phyloP scores from a whole-genome alignment of 2,888 invertebrate genomes.

The Sinopyrophorus schimmeli region DNA sequence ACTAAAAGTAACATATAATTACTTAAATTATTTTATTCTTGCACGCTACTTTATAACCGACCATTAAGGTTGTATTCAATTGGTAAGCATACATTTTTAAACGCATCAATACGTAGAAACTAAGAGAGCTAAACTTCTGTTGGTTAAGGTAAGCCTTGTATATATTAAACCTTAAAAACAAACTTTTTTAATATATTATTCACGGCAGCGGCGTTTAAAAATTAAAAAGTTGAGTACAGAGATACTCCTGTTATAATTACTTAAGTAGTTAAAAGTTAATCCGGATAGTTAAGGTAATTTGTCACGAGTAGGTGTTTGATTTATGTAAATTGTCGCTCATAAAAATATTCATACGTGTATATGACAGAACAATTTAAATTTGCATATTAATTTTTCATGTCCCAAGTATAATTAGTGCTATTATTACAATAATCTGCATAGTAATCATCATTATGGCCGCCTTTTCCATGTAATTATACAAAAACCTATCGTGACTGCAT shows the following conservation, averaged over 20 bases:
- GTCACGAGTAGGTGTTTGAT: conserved; percentile 11
- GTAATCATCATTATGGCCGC: conserved; percentile 49
- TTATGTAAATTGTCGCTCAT: conserved; percentile 14
- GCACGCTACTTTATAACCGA: conserved; percentile 33
- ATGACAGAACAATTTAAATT: conserved; percentile 25
- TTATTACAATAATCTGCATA: conserved; percentile 49
- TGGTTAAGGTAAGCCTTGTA: conserved; percentile 5
- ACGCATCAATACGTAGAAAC: conserved; percentile 17
- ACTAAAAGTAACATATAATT: conserved; percentile 29
- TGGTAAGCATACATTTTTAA: conserved; percentile 31
- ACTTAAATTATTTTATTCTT: conserved; percentile 29
- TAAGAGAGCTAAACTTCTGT: conserved; percentile 26
- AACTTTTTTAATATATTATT: background rate
- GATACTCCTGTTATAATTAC: too few species aligned
- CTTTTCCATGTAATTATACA: conserved; percentile 45
- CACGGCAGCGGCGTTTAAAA: background rate
- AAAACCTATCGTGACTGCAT: conserved; percentile 54
- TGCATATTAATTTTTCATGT: conserved; percentile 36
- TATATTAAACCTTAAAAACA: background rate
- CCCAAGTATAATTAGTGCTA: conserved; percentile 38
- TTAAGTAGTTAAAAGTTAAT: too few species aligned
- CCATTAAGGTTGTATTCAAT: conserved; percentile 27
- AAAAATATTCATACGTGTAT: conserved; percentile 21
- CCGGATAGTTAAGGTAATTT: conserved; percentile 10
- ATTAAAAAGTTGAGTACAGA: too few species aligned